Evolutionary conservation across 2,797 vertebrate genomes (phyloP).

Genomic region (Chanos chanos): DNA sequence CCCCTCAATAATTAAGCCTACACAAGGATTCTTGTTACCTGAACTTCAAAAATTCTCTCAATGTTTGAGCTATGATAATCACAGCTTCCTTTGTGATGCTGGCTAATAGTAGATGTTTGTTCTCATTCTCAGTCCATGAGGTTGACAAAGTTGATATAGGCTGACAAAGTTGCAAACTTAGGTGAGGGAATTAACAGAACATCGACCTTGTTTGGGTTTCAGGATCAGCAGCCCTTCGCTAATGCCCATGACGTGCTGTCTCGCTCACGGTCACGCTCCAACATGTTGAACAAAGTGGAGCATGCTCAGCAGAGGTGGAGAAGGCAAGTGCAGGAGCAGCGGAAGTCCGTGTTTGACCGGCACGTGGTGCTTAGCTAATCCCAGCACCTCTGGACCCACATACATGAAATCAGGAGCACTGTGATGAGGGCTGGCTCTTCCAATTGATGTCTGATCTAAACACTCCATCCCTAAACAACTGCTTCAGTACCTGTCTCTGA

Average conservation of each 20-base stretch:
- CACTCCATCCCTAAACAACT: constrained; percentile 19
- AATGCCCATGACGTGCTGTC: constrained; percentile 93
- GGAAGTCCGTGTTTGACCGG: constrained; percentile 96
- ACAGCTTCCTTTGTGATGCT: no score
- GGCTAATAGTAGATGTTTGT: no score
- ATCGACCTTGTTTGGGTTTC: constrained; percentile 38
- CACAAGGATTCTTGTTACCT: no score
- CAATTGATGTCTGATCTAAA: constrained; percentile 13
- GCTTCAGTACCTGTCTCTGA: background rate
- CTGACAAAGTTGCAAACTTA: no score
- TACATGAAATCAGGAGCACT: constrained; percentile 47
- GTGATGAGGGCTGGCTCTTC: constrained; percentile 50
- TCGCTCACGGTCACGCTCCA: constrained; percentile 88
- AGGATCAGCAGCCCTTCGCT: constrained; percentile 98
- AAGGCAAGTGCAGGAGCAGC: constrained; percentile 95
- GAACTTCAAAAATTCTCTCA: no score
- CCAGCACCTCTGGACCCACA: background rate
- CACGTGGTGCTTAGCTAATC: constrained; percentile 96
- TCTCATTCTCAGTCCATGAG: no score
- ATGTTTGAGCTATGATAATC: no score
- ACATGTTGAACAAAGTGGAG: constrained; percentile 96
- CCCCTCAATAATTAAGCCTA: no score
- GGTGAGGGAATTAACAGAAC: no score
- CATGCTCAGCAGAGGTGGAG: constrained; percentile 98
- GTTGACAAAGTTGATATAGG: no score